Percentiles rank a stretch among this genome's conserved stretches.
Evolutionary conservation across 37 sponge, comb jelly and placozoan genomes (phyloP).

Genomic region (Bolinopsis microptera): DNA sequence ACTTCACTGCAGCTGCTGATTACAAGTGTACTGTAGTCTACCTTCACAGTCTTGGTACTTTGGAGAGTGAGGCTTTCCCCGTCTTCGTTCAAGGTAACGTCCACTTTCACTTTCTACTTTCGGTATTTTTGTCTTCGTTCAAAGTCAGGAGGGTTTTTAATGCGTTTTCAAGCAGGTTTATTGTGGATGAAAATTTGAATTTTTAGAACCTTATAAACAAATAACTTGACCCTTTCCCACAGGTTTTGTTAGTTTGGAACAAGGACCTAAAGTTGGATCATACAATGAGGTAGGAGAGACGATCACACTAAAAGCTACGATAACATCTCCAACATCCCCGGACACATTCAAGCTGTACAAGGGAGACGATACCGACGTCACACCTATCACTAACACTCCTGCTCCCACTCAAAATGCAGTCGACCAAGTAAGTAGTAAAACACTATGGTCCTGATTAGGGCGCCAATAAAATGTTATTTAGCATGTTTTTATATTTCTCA

Average conservation of each 20-base stretch:
- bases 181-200: too few relatives aligned
- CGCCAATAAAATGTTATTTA: too few relatives aligned
- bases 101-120: background rate
- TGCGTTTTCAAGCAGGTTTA: background rate
- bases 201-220: too few relatives aligned
- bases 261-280: background rate
- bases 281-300: slow-evolving; percentile 32
- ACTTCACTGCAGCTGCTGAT: background rate
- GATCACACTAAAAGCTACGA: background rate
- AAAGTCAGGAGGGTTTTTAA: background rate
- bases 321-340: background rate
- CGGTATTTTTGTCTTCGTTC: background rate
- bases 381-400: slow-evolving; percentile 4
- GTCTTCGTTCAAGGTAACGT: background rate
- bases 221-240: background rate
- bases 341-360: background rate
- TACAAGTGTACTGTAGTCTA: background rate
- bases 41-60: background rate
- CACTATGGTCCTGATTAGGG: too few relatives aligned
- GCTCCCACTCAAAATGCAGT: background rate
- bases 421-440: background rate
- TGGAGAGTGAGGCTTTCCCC: background rate
- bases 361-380: background rate
- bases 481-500: too few relatives aligned
- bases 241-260: background rate